Conservation (phyloP, 2,797 vertebrate species). For the Streptopelia turtur region DNA sequence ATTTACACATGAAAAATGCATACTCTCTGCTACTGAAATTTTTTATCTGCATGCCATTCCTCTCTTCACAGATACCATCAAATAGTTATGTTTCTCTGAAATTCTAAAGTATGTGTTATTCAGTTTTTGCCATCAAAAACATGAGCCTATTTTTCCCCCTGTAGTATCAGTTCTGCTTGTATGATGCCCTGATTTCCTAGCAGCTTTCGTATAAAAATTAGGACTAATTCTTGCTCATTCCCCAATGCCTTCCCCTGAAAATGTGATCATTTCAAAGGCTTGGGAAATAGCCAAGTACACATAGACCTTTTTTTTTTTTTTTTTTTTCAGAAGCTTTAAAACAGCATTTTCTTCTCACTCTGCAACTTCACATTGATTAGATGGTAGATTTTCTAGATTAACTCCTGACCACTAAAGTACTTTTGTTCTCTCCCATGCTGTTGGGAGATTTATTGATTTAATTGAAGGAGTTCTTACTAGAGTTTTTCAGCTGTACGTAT, state of each 20-base stretch:
- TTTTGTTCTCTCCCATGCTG: constrained; percentile 10
- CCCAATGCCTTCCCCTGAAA: background rate
- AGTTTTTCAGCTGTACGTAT: background rate
- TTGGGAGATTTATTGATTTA: constrained; percentile 38
- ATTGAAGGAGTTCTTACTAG: background rate
- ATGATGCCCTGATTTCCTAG: background rate
- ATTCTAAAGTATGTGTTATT: background rate
- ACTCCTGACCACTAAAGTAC: background rate
- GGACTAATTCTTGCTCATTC: background rate
- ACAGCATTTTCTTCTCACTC: background rate
- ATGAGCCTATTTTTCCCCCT: background rate
- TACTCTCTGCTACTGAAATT: background rate
- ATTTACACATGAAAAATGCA: background rate
- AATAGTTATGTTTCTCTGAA: background rate
- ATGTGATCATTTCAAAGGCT: background rate
- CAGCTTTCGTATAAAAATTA: background rate
- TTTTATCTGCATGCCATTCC: background rate
- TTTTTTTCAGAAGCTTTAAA: background rate
- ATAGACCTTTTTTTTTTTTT: background rate
- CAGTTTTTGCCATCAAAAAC: background rate
- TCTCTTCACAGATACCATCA: background rate
- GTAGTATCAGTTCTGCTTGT: background rate
- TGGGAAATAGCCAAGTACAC: background rate
- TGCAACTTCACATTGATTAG: background rate
- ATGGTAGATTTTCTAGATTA: constrained; percentile 37